Evolutionary conservation across 2,797 vertebrate genomes (phyloP).

Genomic region (Acridotheres tristis): DNA sequence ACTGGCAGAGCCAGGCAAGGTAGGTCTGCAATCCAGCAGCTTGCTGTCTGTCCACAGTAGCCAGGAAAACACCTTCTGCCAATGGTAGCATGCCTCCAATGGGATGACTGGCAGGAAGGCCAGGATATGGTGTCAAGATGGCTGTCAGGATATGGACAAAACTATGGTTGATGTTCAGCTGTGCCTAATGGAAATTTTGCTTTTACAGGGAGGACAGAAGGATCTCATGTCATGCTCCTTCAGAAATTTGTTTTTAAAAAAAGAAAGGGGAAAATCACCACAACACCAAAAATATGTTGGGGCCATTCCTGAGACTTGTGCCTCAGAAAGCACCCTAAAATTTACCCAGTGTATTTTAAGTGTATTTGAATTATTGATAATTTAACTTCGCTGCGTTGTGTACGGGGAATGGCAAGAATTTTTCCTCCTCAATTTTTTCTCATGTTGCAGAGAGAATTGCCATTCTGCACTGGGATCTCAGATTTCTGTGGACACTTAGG

Average conservation of each 20-base stretch:
- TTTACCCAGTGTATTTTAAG: background rate
- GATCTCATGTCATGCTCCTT: background rate
- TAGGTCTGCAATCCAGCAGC: background rate
- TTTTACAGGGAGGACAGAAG: background rate
- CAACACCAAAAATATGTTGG: background rate
- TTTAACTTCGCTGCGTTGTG: background rate
- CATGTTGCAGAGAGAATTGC: background rate
- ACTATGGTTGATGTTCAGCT: background rate
- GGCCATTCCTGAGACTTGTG: background rate
- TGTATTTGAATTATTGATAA: background rate
- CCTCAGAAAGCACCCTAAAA: background rate
- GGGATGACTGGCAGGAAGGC: background rate
- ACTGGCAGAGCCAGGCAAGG: background rate
- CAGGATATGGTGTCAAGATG: background rate
- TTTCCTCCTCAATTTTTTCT: background rate
- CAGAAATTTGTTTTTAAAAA: background rate
- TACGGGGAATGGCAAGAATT: background rate
- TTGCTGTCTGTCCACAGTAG: background rate
- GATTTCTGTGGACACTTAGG: background rate
- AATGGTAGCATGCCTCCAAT: rapidly evolving
- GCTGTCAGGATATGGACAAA: background rate
- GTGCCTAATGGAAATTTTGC: background rate
- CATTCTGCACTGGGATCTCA: background rate
- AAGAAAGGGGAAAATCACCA: rapidly evolving
- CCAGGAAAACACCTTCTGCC: background rate